phyloP scores from a whole-genome alignment of 2,113 vertebrate species.

The Dendrocopos noguchii region DNA sequence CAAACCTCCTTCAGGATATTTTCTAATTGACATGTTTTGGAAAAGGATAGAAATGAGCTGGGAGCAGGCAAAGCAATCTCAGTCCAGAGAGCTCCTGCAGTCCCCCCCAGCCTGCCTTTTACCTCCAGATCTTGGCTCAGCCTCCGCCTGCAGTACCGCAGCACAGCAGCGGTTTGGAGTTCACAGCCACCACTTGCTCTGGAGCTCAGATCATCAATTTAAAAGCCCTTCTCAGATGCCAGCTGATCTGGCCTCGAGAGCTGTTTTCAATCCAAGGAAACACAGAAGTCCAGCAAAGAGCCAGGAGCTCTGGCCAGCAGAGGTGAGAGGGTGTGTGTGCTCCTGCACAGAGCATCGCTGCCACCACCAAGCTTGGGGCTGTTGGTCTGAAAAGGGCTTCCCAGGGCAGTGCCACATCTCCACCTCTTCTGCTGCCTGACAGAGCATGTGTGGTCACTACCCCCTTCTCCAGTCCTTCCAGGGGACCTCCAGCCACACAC shows the following conservation, averaged over 20 bases:
- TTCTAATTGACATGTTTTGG: too few species aligned
- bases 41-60: not conserved
- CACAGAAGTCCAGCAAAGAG: rapidly evolving
- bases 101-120: not conserved
- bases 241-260: not conserved
- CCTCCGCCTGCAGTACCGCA: not conserved
- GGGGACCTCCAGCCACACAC: not conserved
- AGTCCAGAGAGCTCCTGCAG: not conserved
- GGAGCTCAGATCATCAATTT: constrained; percentile 3
- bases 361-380: rapidly evolving
- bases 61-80: not conserved
- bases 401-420: not conserved
- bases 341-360: not conserved
- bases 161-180: not conserved
- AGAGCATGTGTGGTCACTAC: not conserved
- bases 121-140: not conserved
- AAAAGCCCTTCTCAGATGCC: constrained; percentile 23
- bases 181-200: not conserved
- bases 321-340: not conserved
- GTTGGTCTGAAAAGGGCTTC: not conserved
- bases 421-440: not conserved
- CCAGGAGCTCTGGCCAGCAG: not conserved
- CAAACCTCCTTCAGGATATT: too few species aligned
- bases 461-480: not conserved
- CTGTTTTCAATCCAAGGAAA: not conserved